Conservation (phyloP, 2,113 vertebrate genomes). For the Hippocampus barbouri region DNA sequence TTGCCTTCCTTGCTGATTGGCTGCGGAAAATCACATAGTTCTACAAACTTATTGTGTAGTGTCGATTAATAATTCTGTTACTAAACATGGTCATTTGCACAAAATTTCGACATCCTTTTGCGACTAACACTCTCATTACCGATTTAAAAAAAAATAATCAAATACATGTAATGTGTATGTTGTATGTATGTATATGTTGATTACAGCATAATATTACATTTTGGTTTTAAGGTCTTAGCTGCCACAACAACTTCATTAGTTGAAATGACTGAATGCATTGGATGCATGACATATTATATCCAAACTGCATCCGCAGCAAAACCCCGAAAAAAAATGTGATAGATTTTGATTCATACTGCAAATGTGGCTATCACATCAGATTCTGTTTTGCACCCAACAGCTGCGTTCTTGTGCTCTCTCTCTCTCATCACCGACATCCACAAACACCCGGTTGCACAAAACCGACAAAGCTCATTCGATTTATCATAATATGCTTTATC, state of each 20-base stretch:
- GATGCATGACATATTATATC: neutral
- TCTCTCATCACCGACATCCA: constrained; percentile 2
- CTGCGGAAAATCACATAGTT: no score
- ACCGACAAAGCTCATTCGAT: constrained; percentile 65
- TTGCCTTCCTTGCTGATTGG: no score
- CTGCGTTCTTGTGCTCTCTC: constrained; percentile 13
- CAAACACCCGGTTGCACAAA: constrained; percentile 51
- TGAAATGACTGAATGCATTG: no score
- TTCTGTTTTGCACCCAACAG: constrained; percentile 31
- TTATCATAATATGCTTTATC: constrained; percentile 73
- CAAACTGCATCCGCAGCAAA: neutral
- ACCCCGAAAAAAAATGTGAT: neutral
- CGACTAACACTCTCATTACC: no score
- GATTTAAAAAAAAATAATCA: no score
- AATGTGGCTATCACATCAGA: constrained; percentile 15
- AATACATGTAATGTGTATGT: no score
- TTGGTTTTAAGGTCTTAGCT: neutral
- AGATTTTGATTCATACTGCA: constrained; percentile 7
- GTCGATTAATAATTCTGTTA: no score
- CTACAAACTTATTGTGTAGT: no score
- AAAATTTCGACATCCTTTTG: no score
- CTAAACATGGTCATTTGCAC: no score
- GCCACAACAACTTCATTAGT: neutral
- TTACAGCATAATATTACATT: neutral
- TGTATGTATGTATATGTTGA: neutral